Evolutionary conservation across 2,797 vertebrate species (phyloP).

Genomic region (Selene dorsalis): DNA sequence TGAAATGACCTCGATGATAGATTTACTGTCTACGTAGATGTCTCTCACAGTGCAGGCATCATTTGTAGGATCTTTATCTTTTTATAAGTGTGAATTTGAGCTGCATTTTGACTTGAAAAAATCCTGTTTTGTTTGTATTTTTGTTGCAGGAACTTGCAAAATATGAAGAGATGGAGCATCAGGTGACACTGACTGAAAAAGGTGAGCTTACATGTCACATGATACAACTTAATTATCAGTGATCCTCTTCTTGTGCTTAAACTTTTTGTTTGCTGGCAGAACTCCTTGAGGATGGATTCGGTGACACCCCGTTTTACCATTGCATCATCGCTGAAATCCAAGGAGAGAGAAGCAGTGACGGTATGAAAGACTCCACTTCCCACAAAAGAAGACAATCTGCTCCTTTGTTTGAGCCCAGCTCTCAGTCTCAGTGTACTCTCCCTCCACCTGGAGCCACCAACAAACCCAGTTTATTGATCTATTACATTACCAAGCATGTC

Average conservation of each 20-base stretch:
- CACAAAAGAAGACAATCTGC: neutral
- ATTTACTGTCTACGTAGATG: neutral
- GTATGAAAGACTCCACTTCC: slow-evolving; percentile 19
- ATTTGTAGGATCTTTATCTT: neutral
- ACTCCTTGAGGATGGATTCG: slow-evolving; percentile 87
- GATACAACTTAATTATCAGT: fast-evolving
- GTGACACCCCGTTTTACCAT: slow-evolving; percentile 86
- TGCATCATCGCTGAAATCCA: slow-evolving; percentile 81
- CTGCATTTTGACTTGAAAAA: no score
- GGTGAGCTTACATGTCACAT: slow-evolving; percentile 59
- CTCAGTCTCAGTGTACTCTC: neutral
- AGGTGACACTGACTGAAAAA: slow-evolving; percentile 84
- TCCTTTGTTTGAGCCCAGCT: neutral
- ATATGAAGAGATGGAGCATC: slow-evolving; percentile 84
- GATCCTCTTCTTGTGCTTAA: neutral
- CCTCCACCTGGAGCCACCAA: neutral
- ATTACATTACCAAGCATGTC: no score
- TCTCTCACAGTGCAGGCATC: neutral
- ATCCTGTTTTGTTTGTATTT: fast-evolving
- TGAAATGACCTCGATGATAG: neutral
- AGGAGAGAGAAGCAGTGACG: slow-evolving; percentile 67
- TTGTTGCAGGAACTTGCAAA: slow-evolving; percentile 84
- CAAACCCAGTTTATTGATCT: neutral
- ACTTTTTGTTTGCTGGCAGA: slow-evolving; percentile 66
- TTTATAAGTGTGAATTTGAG: neutral